Base-by-base conservation (phyloP, 2,797 vertebrate species). In the Lepus townsendii region DNA sequence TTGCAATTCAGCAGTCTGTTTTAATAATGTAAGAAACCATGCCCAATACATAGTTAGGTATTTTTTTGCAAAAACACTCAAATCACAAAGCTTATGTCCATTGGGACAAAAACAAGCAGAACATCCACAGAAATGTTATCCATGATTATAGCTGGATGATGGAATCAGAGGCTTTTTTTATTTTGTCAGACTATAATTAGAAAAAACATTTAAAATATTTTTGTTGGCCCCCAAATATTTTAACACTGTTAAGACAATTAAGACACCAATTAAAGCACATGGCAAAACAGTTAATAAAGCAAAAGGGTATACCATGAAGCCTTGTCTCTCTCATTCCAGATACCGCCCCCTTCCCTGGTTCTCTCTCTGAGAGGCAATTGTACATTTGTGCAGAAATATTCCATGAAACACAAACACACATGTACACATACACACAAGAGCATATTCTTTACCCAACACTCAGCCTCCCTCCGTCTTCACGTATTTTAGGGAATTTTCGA, bases 121-220 rank as follows among this genome's bases (percentile, higher is more conserved):
- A n/a, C n/a, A 79, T 22, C 5, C 32, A 50, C 47, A n/a, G 86
- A 68, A 73, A 69, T 32, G 38, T 54, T 52, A 27, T 24, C 35
- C 79, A n/a, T n/a, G 26, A 4, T 71, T 91, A 75, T 17, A 79
- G 32, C 52, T 30, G 12, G 32, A 30, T 30, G 35, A 52, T 47
- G 17, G 42, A 42, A 62, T 77, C n/a, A 16, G 2, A 42, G 1
- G 7, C 65, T 54, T 91, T 65, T 38, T 54, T 88, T 65, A 82
- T 63, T 76, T 57, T n/a, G 26, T 2, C n/a, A 89, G 60, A 73
- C 69, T 65, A 24, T 63, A 68, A 84, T 86, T 72, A 85, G 50
- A 72, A 91, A 93, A 82, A 77, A 4, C 14, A 65, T 42, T 63
- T 85, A 63, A 88, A 94, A 63, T 86, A 94, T 42, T 83, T 63